Evolutionary conservation across 2,113 vertebrate genomes (phyloP).

Genomic region (Formicarius rufipectus): DNA sequence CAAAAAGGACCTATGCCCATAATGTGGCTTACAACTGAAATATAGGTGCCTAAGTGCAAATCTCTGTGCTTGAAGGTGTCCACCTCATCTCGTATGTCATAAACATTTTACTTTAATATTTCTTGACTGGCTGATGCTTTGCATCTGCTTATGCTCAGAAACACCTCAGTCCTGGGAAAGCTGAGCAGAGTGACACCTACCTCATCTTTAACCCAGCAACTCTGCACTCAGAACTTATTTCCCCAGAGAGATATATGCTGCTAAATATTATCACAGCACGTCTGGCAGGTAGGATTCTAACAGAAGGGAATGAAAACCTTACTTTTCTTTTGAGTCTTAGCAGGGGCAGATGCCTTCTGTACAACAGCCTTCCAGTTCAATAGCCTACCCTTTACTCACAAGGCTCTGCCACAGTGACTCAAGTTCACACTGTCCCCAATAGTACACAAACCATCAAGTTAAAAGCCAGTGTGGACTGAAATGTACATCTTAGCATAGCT

Average conservation of each 20-base stretch:
- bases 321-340: not conserved
- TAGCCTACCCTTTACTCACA: not conserved
- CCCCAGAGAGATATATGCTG: not conserved
- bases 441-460: not conserved
- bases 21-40: not conserved
- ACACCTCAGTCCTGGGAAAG: not conserved
- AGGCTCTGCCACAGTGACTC: not conserved
- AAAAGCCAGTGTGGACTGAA: not conserved
- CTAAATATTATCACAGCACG: not conserved
- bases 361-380: not conserved
- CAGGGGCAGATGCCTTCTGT: not conserved
- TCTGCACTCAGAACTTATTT: not conserved
- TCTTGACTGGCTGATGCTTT: not conserved
- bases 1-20: not conserved
- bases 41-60: not conserved
- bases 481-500: not conserved
- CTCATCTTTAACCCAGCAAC: not conserved
- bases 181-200: not conserved
- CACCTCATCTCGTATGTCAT: not conserved
- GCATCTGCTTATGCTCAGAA: not conserved
- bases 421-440: not conserved
- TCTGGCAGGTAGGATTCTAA: not conserved
- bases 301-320: not conserved
- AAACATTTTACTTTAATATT: not conserved
- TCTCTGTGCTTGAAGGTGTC: not conserved